These are phyloP conservation scores for Aradus depressus DNA, from an alignment of 2,888 invertebrate species.

Conservation along the genomic window DNA sequence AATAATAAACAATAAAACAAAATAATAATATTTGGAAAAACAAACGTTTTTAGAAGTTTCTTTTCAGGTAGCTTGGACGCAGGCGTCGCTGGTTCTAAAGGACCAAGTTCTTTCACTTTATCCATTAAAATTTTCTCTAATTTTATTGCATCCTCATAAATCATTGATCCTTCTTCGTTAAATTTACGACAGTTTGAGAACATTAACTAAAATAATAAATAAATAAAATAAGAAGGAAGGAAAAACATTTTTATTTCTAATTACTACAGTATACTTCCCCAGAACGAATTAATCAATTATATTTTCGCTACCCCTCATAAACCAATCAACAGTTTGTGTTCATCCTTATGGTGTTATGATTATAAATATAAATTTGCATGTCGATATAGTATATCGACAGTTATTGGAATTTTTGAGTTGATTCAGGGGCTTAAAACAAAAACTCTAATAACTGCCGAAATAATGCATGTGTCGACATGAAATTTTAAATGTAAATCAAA, in stretches of 20 bases:
- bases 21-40: slow-evolving; percentile 1
- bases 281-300: too few species aligned
- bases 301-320: too few species aligned
- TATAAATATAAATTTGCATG: too few species aligned
- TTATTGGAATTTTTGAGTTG: too few species aligned
- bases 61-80: slow-evolving; percentile 37
- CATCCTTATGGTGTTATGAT: too few species aligned
- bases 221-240: slow-evolving; percentile 3
- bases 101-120: slow-evolving; percentile 64
- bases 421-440: too few species aligned
- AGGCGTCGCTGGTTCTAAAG: slow-evolving; percentile 35
- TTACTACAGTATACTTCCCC: too few species aligned
- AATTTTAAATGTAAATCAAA: too few species aligned
- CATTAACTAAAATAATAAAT: slow-evolving; percentile 77
- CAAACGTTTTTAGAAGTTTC: slow-evolving; percentile 8
- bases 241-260: slow-evolving; percentile 1
- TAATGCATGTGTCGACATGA: too few species aligned
- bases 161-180: slow-evolving; percentile 91
- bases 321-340: too few species aligned
- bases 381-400: too few species aligned
- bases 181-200: slow-evolving; percentile 94
- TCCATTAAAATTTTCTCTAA: slow-evolving; percentile 75
- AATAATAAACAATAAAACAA: neutral
- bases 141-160: slow-evolving; percentile 86
- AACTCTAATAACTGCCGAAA: too few species aligned